These are phyloP conservation scores for Metalampra italica DNA, from an alignment of 2,888 invertebrate genomes.

Conservation along the genomic window DNA sequence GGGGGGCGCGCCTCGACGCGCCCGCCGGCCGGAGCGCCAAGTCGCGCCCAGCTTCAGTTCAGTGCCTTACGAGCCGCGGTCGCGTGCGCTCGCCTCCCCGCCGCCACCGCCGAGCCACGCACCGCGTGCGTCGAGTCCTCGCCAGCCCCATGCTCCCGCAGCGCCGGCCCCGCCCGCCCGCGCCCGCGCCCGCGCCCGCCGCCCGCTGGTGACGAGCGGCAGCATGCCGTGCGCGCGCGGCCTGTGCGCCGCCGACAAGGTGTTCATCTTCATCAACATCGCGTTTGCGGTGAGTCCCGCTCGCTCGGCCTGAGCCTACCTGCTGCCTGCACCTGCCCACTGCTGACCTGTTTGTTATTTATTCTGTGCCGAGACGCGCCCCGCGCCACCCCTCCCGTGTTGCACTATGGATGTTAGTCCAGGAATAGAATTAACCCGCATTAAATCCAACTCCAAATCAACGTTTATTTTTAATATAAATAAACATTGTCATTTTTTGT, in stretches of 20 bases:
- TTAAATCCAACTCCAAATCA: too few relatives aligned
- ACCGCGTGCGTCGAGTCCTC: conserved; percentile 8
- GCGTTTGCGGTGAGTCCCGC: conserved; percentile 59
- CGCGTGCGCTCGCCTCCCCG: background rate
- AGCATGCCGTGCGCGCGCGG: conserved; percentile 55
- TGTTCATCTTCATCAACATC: conserved; percentile 72
- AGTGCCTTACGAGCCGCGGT: conserved; percentile 3
- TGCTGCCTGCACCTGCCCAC: background rate
- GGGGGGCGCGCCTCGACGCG: background rate
- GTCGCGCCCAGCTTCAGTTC: background rate
- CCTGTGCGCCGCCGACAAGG: conserved; percentile 59
- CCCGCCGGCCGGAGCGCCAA: background rate
- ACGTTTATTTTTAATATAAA: too few relatives aligned
- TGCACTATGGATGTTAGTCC: too few relatives aligned
- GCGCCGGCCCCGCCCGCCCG: conserved; percentile 3
- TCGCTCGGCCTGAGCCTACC: background rate
- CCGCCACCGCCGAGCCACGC: conserved; percentile 24
- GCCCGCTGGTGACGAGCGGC: conserved; percentile 5
- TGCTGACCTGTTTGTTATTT: too few relatives aligned
- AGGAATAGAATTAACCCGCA: too few relatives aligned
- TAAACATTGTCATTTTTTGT: too few relatives aligned
- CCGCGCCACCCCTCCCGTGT: too few relatives aligned
- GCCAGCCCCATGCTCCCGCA: conserved; percentile 5
- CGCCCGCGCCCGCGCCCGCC: conserved; percentile 14
- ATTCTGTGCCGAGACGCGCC: too few relatives aligned